Base-by-base conservation (phyloP, 2,113 vertebrate species). In the Saccopteryx bilineata region DNA sequence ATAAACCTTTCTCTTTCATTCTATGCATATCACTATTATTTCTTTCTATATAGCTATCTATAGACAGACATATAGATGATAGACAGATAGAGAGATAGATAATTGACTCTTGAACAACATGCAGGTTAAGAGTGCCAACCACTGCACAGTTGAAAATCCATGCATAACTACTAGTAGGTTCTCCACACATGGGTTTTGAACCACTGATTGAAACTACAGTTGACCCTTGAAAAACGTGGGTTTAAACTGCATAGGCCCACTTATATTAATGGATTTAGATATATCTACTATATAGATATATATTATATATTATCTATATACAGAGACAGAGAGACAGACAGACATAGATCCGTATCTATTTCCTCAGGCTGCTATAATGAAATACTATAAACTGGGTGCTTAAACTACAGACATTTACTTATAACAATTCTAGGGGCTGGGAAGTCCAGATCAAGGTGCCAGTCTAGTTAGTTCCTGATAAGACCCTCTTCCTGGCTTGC, bases 351-450 rank as follows among this genome's bases (percentile, higher is more conserved):
- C 39, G 39, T 39, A 39, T 39, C 39, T 39, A 39, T 39, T 39
- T 39, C 31, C 31, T 61, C 0, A 0, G 23, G 33, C 81, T 85
- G 19, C 71, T 85, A 2, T n/a, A 66, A 48, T n/a, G 48, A 92
- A 63, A 86, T 76, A n/a, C 52, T 21, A 48, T 58, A 86, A 61
- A 68, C 14, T 69, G 21, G 58, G 58, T 17, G 63, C 74, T 79
- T 87, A 87, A 93, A 61, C 54, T 58, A 75, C 46, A 81, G 28
- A 50, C 52, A 86, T 19, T 52, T 81, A 82, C 52, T 91, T 33
- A 78, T 91, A 39, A 61, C 15, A 24, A 7, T 52, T 83, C 46
- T 65, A 39, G 81, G 76, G 71, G 19, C 71, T n/a, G 26, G 33
- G 5, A 52, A 79, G 39, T 80, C 65, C 46, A 87, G 63, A 79